Evolutionary conservation across 2,888 invertebrate genomes (phyloP), one percentile per base, ranked within the genome.

Genomic region (Leucophenga maculata): DNA sequence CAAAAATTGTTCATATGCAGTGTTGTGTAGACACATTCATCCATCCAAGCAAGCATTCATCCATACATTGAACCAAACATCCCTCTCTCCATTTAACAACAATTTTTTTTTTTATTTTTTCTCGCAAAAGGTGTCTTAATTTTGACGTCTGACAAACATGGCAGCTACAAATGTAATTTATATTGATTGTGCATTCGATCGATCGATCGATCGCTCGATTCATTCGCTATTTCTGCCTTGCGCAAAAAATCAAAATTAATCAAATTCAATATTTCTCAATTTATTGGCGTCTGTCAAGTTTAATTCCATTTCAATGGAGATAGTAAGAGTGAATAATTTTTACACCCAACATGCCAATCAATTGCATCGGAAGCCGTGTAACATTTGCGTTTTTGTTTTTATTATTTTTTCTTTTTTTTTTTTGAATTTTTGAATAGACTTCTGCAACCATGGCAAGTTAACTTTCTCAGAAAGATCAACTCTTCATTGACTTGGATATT

Each of bases 261-360:
- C 48, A 64, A 64, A 64, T 64, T 64, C 62, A 64, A 64, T 64
- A 64, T 64, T 48, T 46, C 26, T 64, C 62, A 62, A 62, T 62
- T 64, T 26, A 64, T 64, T 64, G 62, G 62, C 48, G 46, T 64
- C 46, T 26, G n/a, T 46, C 48, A 48, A 46, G 22, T 64, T 48
- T 46, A 64, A 64, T 64, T 46, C 14, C 26, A 46, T 48, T 64
- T 46, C 8, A 26, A 57, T 57, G 26, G 14, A 26, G 26, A 26
- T 26, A 26, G 26, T 26, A 26, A 26, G 2, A 26, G 26, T 26
- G 2, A 22, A 57, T 57, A 26, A 2, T 13, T 26, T 57, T 57
- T 57, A 57, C 60, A 62, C 60, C 60, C 60, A n/a, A n/a, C n/a
- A 8, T 44, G 60, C 31, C 31, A 26, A 13, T 44, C 20, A 18